Evolutionary conservation across 1,140 invertebrate genomes (phyloP).

Genomic region (Latrodectus geometricus): DNA sequence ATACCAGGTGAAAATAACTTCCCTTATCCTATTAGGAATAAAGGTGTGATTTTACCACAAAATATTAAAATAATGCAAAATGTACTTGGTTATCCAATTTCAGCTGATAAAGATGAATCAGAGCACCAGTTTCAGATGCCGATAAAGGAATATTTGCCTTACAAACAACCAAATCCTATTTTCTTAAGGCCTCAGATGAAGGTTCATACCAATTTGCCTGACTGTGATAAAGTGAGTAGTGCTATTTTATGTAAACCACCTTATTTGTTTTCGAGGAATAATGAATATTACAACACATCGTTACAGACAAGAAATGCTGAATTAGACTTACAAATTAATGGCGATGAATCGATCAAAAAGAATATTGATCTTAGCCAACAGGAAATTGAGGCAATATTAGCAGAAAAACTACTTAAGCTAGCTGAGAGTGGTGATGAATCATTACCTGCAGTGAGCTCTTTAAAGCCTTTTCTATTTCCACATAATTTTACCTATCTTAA

Average conservation of each 20-base stretch:
- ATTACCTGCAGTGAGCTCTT: background rate
- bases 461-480: background rate
- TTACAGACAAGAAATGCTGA: background rate
- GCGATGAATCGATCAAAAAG: background rate
- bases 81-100: background rate
- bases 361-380: background rate
- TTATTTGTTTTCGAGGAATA: background rate
- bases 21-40: background rate
- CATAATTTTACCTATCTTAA: background rate
- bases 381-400: background rate
- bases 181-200: constrained; percentile 8
- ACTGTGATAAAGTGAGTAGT: constrained; percentile 32
- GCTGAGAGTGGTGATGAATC: background rate
- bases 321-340: background rate
- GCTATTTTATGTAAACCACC: constrained; percentile 43
- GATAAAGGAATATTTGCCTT: background rate
- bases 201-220: constrained; percentile 42
- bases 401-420: constrained; percentile 6
- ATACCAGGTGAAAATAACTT: background rate
- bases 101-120: background rate
- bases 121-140: background rate
- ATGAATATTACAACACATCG: background rate
- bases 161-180: background rate
- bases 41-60: too few relatives aligned
- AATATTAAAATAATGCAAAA: background rate